Conservation (phyloP, 2,888 invertebrate genomes). For the Polydrusus tereticollis region DNA sequence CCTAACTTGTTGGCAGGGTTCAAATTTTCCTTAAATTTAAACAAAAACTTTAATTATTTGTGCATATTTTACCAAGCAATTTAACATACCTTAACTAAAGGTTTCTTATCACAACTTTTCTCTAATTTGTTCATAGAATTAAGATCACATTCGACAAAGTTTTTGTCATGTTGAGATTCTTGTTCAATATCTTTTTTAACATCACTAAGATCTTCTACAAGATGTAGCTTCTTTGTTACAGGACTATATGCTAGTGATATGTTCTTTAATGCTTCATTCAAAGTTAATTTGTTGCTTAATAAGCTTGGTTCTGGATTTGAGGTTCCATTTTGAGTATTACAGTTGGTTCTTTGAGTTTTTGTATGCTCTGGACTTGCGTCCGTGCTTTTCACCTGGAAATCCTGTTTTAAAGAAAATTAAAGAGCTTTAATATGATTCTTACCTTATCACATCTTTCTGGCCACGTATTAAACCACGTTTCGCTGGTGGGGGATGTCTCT, state of each 20-base stretch:
- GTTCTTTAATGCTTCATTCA: constrained; percentile 79
- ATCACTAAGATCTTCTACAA: constrained; percentile 64
- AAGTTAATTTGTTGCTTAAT: constrained; percentile 70
- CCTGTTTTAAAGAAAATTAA: background rate
- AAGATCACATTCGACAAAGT: constrained; percentile 22
- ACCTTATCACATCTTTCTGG: constrained; percentile 67
- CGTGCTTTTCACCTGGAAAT: constrained; percentile 54
- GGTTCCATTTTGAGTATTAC: constrained; percentile 57
- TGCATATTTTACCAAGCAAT: constrained; percentile 6
- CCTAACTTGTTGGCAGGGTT: constrained; percentile 56
- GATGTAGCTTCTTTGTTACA: constrained; percentile 79
- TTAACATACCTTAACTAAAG: constrained; percentile 42
- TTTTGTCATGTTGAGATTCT: constrained; percentile 44
- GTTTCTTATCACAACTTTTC: background rate
- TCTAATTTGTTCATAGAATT: constrained; percentile 26
- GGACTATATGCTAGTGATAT: constrained; percentile 83
- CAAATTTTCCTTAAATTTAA: constrained; percentile 17
- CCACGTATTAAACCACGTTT: constrained; percentile 69
- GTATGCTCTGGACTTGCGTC: constrained; percentile 55
- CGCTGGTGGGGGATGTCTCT: constrained; percentile 46
- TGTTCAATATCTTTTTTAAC: constrained; percentile 23
- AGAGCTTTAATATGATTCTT: background rate
- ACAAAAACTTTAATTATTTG: too few species aligned
- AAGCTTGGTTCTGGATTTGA: constrained; percentile 56
- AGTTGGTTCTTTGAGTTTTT: constrained; percentile 42